Conservation (phyloP, 2,888 invertebrate species). For the Litoditis marina region DNA sequence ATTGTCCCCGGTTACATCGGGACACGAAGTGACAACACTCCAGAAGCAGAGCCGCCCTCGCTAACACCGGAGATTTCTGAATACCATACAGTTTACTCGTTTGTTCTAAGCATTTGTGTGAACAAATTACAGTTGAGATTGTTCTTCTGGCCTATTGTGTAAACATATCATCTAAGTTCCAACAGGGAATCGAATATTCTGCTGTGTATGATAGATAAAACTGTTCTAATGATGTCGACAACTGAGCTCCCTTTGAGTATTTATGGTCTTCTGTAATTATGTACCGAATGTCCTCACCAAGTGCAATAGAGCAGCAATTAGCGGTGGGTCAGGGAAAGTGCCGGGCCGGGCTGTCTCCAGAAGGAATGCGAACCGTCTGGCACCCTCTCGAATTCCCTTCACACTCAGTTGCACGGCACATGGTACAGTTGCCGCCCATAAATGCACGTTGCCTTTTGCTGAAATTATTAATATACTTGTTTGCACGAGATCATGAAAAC, state of each 20-base stretch:
- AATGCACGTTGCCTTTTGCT: slow-evolving; percentile 40
- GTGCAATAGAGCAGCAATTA: slow-evolving; percentile 88
- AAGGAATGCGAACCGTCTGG: slow-evolving; percentile 84
- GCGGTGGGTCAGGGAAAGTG: slow-evolving; percentile 88
- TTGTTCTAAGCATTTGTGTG: too few species aligned
- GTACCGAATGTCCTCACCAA: slow-evolving; percentile 70
- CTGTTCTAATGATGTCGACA: too few species aligned
- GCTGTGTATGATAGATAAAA: too few species aligned
- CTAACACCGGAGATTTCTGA: slow-evolving; percentile 89
- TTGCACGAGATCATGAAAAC: too few species aligned
- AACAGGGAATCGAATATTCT: too few species aligned
- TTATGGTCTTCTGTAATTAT: not conserved
- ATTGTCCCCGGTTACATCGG: slow-evolving; percentile 93
- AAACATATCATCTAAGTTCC: too few species aligned
- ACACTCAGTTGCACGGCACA: slow-evolving; percentile 31
- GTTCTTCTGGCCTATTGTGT: too few species aligned
- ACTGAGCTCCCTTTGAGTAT: too few species aligned
- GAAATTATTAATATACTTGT: too few species aligned
- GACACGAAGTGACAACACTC: slow-evolving; percentile 96
- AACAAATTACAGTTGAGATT: too few species aligned
- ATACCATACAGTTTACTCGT: too few species aligned
- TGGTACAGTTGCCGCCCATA: slow-evolving; percentile 41
- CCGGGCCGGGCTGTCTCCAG: slow-evolving; percentile 94
- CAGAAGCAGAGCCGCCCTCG: slow-evolving; percentile 83
- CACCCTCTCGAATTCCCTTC: slow-evolving; percentile 72